Base-by-base conservation (phyloP, 2,113 vertebrate species). In the Paraplagusia blochii region DNA sequence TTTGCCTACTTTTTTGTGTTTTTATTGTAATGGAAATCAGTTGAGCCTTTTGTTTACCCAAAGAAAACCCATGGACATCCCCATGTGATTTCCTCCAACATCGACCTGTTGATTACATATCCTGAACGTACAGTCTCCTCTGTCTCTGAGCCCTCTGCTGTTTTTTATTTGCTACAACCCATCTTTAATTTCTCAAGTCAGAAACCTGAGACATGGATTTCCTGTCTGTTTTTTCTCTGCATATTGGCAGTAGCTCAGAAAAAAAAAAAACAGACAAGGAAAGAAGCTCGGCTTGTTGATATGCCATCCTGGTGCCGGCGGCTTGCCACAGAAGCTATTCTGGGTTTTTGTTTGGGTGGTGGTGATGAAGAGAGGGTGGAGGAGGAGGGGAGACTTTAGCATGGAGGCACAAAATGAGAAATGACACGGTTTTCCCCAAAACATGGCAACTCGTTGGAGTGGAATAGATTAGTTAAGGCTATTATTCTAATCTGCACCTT, bases 401-500 rank as follows among this genome's bases (percentile, higher is more conserved):
- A 53, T 11, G 22, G 66, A 42, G 8, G 57, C 53, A 73, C 62
- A 14, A 84, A 82, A 86, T 72, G 75, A 76, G 62, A 73, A 77
- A 82, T 79, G 72, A 85, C 71, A 78, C 55, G 63, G 65, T 82
- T 79, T 79, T 66, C 66, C 74, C 80, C 63, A 63, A 29, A 77
- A 74, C 63, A 44, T 58, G 69, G 60, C 59, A 70, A 74, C 72
- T 77, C 82, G 57, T 76, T 53, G 64, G 66, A 74, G 80, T 65
- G 76, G 68, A 80, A 50, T 78, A 73, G 80, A 87, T 85, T 86
- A 85, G 81, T 82, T 80, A 58, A 63, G 80, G 80, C 76, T 86
- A 76, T 86, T 88, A 86, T 78, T 84, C 74, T 85, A 79, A 86
- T 82, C 81, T 85, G 77, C 58, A 11, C 61, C 74, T 72, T 69